Base-by-base conservation (phyloP, 2,888 invertebrate genomes). In the Argyresthia albistria region DNA sequence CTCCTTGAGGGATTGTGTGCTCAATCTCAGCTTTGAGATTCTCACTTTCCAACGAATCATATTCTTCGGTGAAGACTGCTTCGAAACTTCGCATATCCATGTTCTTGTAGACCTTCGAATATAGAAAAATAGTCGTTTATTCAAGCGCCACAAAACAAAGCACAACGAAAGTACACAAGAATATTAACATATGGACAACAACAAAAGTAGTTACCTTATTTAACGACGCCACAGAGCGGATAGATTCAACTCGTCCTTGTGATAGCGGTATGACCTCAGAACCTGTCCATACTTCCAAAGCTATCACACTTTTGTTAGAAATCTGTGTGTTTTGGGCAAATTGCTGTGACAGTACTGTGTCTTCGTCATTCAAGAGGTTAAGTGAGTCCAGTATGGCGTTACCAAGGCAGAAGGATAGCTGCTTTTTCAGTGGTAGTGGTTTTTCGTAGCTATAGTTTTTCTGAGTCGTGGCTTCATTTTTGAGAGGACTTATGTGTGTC, bases 21-120 rank as follows among this genome's bases (percentile, higher is more conserved):
- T 57, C 55, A 4, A 39, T 39, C 39, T 9, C 39, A 39, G 3
- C 39, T 39, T 39, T 39, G 8, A 3, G 10, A 3, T 36, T 36
- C 8, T 46, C 46, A 1, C 10, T 48, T 48, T 48, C 25, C 6
- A 25, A 25, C 25, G 25, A 25, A 25, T 14, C 12, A 8, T 35
- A 9, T 8, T 48, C 15, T 37, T 37, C 14, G 9, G n/a, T 36
- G 45, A n/a, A 15, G 1, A 57, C 39, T 56, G 64, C 67, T 56
- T 70, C 70, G 55, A 68, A 71, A 58, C 80, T 81, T 51, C 73
- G 71, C 6, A 55, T 54, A 46, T 84, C 84, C 37, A 84, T 59
- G 56, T 84, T 73, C 60, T 73, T 80, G 48, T 80, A 84, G 0
- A 69, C 70, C 55, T n/a, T n/a, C n/a, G n/a, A n/a, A n/a, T n/a